A percentile compares a stretch with the other conserved stretches of the same genome.
These are phyloP conservation scores for Porites evermanni DNA, from an alignment of 92 coral and sea anemone species.

Conservation along the genomic window DNA sequence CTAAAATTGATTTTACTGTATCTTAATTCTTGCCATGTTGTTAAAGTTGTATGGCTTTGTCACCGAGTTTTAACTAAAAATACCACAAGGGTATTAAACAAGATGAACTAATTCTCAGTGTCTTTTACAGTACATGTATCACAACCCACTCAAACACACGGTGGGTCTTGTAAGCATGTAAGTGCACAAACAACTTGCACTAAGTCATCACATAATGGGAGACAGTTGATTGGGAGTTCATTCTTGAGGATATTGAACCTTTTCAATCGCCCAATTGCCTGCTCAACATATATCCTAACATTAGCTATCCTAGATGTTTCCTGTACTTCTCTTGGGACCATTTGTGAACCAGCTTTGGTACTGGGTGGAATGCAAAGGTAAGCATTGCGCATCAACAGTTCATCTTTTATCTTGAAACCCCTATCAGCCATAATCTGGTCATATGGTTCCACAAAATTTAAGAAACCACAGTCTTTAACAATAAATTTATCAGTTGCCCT, in stretches of 20 bases:
- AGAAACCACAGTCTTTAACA: too few species aligned
- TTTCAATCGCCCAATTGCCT: slow-evolving; percentile 44
- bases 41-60: too few species aligned
- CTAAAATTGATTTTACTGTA: too few species aligned
- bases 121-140: too few species aligned
- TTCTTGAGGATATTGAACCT: slow-evolving; percentile 34
- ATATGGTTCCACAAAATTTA: neutral
- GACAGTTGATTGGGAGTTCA: slow-evolving; percentile 40
- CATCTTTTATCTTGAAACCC: slow-evolving; percentile 53
- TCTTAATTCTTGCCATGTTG: too few species aligned
- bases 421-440: slow-evolving; percentile 61
- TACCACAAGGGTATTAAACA: too few species aligned
- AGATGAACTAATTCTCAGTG: too few species aligned
- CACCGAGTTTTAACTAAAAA: too few species aligned
- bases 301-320: slow-evolving; percentile 54
- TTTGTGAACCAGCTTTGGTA: slow-evolving; percentile 30
- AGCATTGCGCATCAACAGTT: slow-evolving; percentile 34
- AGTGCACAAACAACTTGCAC: too few species aligned
- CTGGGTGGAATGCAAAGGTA: slow-evolving; percentile 48
- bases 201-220: slow-evolving; percentile 55
- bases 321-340: slow-evolving; percentile 34
- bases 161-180: too few species aligned
- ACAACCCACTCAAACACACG: too few species aligned
- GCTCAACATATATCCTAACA: neutral
- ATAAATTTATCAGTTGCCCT: too few species aligned